A percentile compares a stretch with the other conserved stretches of the same genome.
These are phyloP conservation scores for Genyomyrus donnyi DNA, from an alignment of 2,113 vertebrate species.

Conservation along the genomic window DNA sequence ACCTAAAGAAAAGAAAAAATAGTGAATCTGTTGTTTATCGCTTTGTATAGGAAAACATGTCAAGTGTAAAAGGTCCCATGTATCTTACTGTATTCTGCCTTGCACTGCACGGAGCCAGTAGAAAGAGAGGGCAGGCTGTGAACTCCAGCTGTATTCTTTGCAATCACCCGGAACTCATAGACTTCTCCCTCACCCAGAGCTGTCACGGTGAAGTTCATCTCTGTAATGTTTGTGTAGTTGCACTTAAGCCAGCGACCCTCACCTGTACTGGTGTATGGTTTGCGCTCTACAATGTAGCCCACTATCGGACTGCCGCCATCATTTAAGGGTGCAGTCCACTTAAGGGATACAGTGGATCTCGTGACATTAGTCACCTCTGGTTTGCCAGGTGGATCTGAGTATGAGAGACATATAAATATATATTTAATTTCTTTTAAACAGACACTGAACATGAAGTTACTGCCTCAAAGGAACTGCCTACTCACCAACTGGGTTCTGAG, in stretches of 20 bases:
- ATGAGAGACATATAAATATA: background rate
- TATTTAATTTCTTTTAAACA: background rate
- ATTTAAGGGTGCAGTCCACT: constrained; percentile 79
- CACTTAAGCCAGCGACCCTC: constrained; percentile 96
- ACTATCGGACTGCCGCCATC: constrained; percentile 88
- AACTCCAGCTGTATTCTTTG: constrained; percentile 86
- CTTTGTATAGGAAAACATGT: background rate
- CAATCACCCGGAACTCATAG: constrained; percentile 90
- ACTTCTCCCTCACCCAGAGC: constrained; percentile 86
- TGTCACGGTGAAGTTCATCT: constrained; percentile 82
- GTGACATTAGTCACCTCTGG: constrained; percentile 88
- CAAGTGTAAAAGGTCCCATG: background rate
- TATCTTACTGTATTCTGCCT: constrained; percentile 91
- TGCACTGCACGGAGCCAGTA: constrained; percentile 90
- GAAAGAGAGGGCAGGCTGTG: constrained; percentile 82
- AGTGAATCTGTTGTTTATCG: background rate
- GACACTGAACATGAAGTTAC: background rate
- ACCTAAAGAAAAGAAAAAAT: constrained; percentile 51
- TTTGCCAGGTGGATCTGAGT: constrained; percentile 78
- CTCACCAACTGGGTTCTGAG: constrained; percentile 97
- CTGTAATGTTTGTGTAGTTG: constrained; percentile 92
- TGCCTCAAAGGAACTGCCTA: constrained; percentile 23
- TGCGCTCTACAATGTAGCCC: constrained; percentile 89
- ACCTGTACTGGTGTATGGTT: constrained; percentile 79
- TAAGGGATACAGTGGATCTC: constrained; percentile 82